phyloP scores from a whole-genome alignment of 2,797 vertebrate species.

The Argyrosomus regius region DNA sequence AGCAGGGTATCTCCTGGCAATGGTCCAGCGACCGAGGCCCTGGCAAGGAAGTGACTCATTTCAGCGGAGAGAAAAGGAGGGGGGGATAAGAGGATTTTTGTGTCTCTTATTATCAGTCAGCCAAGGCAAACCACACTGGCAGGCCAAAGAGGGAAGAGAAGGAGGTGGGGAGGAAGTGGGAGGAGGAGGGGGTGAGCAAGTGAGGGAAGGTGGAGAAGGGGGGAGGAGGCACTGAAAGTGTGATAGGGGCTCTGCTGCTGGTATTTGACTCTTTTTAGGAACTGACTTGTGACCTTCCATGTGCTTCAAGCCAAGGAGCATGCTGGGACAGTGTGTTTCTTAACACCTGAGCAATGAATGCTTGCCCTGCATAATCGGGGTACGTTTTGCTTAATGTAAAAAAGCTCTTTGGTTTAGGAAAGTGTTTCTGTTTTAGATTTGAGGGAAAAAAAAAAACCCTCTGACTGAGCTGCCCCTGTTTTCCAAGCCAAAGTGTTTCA shows the following conservation, averaged over 20 bases:
- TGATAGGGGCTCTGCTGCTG: conserved; percentile 67
- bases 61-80: conserved; percentile 78
- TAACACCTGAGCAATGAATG: conserved; percentile 67
- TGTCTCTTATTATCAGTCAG: conserved; percentile 91
- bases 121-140: conserved; percentile 89
- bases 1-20: conserved; percentile 87
- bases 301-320: conserved; percentile 51
- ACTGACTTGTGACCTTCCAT: conserved; percentile 64
- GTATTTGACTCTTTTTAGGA: conserved; percentile 77
- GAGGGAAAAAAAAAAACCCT: conserved; percentile 4
- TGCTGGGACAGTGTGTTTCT: conserved; percentile 71
- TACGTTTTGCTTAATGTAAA: conserved; percentile 30
- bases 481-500: conserved; percentile 55
- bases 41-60: conserved; percentile 87
- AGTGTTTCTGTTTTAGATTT: conserved; percentile 45
- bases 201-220: conserved; percentile 9
- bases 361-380: conserved; percentile 25
- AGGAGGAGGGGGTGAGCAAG: conserved; percentile 23
- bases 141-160: conserved; percentile 72
- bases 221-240: conserved; percentile 29
- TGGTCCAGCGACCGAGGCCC: conserved; percentile 82
- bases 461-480: conserved; percentile 51
- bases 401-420: conserved; percentile 29
- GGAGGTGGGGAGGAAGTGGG: conserved; percentile 52
- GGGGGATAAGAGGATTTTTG: conserved; percentile 85